Conservation (phyloP, 2,888 invertebrate species). For the Cosmia trapezina region DNA sequence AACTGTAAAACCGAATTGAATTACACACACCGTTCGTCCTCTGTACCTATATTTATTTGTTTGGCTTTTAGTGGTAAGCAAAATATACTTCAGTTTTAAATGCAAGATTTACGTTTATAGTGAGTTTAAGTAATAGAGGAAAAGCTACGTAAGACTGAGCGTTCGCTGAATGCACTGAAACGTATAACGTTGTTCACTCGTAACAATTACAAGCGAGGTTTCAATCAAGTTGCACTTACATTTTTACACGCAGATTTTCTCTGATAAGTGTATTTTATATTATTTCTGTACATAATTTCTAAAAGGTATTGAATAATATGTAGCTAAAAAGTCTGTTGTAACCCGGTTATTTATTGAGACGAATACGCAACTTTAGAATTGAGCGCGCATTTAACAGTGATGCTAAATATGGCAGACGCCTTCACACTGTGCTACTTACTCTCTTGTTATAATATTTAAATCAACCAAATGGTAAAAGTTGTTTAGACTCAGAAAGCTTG, state of each 20-base stretch:
- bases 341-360: constrained; percentile 2
- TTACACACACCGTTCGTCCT: constrained; percentile 69
- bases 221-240: constrained; percentile 5
- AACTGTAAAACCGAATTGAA: constrained; percentile 78
- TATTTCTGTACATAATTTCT: neutral
- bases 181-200: constrained; percentile 7
- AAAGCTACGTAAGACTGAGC: constrained; percentile 15
- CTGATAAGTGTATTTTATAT: neutral
- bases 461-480: constrained; percentile 38
- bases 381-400: constrained; percentile 1
- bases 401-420: constrained; percentile 34
- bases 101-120: constrained; percentile 50
- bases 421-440: constrained; percentile 38
- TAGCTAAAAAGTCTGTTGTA: neutral
- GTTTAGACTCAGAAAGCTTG: constrained; percentile 23
- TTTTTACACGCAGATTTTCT: constrained; percentile 2
- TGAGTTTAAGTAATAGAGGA: constrained; percentile 49
- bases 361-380: constrained; percentile 3
- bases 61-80: constrained; percentile 59
- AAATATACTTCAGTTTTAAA: constrained; percentile 65
- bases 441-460: constrained; percentile 31
- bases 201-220: constrained; percentile 12
- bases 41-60: constrained; percentile 70
- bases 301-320: neutral
- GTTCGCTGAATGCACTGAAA: neutral